phyloP scores from a whole-genome alignment of 2,113 vertebrate genomes.

The Poeciliopsis turrubarensis region DNA sequence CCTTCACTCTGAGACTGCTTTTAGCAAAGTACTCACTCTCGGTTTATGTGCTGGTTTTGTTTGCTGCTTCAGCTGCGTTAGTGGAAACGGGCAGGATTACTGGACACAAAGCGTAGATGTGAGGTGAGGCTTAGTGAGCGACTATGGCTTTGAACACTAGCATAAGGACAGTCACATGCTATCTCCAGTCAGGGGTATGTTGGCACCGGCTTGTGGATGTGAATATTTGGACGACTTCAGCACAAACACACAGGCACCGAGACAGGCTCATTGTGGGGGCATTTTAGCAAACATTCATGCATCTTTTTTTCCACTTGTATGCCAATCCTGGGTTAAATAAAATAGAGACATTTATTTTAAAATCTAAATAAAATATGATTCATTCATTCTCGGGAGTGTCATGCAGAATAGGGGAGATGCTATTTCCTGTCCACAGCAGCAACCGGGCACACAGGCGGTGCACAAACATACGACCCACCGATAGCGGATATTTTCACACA shows the following conservation, averaged over 20 bases:
- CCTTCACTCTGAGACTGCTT: background rate
- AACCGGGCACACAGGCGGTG: slow-evolving; percentile 33
- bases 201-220: slow-evolving; percentile 69
- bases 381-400: slow-evolving; percentile 9
- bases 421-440: slow-evolving; percentile 50
- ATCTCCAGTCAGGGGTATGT: slow-evolving; percentile 73
- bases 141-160: slow-evolving; percentile 70
- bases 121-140: slow-evolving; percentile 68
- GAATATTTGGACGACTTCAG: slow-evolving; percentile 74
- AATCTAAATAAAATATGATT: background rate
- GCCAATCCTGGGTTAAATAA: background rate
- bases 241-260: slow-evolving; percentile 20
- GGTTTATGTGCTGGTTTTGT: slow-evolving; percentile 23
- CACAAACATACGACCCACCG: slow-evolving; percentile 29
- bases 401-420: slow-evolving; percentile 7
- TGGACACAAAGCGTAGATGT: slow-evolving; percentile 59
- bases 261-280: slow-evolving; percentile 20
- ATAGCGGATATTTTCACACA: slow-evolving; percentile 54
- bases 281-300: background rate
- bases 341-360: background rate
- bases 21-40: slow-evolving; percentile 3
- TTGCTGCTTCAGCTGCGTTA: slow-evolving; percentile 51
- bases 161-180: slow-evolving; percentile 79
- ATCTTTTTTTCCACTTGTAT: slow-evolving; percentile 7
- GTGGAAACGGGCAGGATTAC: slow-evolving; percentile 63